Percentiles rank a stretch among this genome's conserved stretches.
phyloP scores from a whole-genome alignment of 1,140 invertebrate genomes.

The Gonatopus flavifemur region DNA sequence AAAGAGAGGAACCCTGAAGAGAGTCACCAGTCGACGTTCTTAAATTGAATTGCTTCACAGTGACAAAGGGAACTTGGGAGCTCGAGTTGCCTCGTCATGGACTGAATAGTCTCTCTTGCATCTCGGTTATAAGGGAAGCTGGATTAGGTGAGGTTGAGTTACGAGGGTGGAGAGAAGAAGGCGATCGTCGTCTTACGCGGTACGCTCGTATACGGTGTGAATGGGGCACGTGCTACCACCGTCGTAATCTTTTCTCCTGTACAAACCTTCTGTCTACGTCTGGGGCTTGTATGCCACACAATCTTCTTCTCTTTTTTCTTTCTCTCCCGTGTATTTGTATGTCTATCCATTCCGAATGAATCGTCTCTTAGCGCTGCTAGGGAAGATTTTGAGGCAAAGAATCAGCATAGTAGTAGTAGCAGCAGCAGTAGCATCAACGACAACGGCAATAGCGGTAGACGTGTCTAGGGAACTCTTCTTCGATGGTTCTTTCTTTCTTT shows the following conservation, averaged over 20 bases:
- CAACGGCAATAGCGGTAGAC: slow-evolving; percentile 30
- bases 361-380: no score
- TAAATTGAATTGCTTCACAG: slow-evolving; percentile 21
- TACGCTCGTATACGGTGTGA: slow-evolving; percentile 19
- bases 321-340: slow-evolving; percentile 9
- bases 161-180: slow-evolving; percentile 46
- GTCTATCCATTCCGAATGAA: not conserved
- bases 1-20: no score
- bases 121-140: slow-evolving; percentile 36
- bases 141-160: slow-evolving; percentile 47
- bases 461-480: slow-evolving; percentile 23
- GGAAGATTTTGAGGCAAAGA: no score
- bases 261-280: slow-evolving; percentile 11
- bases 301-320: slow-evolving; percentile 17
- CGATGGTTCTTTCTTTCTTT: slow-evolving; percentile 30
- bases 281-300: slow-evolving; percentile 3
- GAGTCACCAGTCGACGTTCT: slow-evolving; percentile 17
- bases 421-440: no score
- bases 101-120: slow-evolving; percentile 46
- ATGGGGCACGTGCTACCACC: slow-evolving; percentile 51
- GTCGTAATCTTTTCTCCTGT: slow-evolving; percentile 29
- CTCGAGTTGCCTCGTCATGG: slow-evolving; percentile 41
- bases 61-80: slow-evolving; percentile 39
- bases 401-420: no score
- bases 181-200: not conserved